These are phyloP conservation scores for Acridotheres tristis DNA, from an alignment of 2,797 vertebrate species.

Conservation along the genomic window DNA sequence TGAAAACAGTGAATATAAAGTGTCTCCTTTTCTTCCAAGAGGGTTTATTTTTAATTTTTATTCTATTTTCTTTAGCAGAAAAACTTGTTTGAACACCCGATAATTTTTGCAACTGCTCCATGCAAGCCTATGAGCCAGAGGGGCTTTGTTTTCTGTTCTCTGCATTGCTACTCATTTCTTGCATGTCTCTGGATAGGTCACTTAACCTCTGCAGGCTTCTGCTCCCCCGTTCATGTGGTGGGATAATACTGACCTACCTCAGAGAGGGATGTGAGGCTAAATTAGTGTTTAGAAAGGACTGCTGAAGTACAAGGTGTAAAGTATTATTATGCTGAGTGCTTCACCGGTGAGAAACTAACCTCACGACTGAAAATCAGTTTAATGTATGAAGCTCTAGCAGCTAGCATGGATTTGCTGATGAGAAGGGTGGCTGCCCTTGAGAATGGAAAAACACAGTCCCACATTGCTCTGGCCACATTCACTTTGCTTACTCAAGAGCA, in stretches of 20 bases:
- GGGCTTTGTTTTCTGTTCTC: conserved; percentile 10
- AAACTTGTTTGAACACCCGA: conserved; percentile 3
- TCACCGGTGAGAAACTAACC: conserved; percentile 63
- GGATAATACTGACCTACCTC: conserved; percentile 47
- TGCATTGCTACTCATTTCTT: background rate
- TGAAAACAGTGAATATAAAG: background rate
- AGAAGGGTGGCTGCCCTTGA: conserved; percentile 70
- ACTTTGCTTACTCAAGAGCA: conserved; percentile 76
- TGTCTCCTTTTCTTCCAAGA: background rate
- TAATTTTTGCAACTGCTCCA: background rate
- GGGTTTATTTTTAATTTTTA: background rate
- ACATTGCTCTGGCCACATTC: conserved; percentile 55
- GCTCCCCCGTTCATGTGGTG: background rate
- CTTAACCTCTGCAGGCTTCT: conserved; percentile 36
- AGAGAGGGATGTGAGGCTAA: background rate
- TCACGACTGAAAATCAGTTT: conserved; percentile 67
- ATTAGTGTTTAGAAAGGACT: conserved; percentile 32
- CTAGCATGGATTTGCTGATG: conserved; percentile 70
- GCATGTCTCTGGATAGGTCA: background rate
- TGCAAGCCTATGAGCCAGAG: background rate
- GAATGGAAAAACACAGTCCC: conserved; percentile 66
- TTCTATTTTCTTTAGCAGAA: background rate
- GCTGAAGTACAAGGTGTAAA: conserved; percentile 59
- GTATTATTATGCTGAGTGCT: conserved; percentile 72
- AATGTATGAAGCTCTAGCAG: conserved; percentile 58